A percentile compares a stretch with the other conserved stretches of the same genome.
These are phyloP conservation scores for Ptychochromis oligacanthus DNA, from an alignment of 2,113 vertebrate genomes.

Conservation along the genomic window DNA sequence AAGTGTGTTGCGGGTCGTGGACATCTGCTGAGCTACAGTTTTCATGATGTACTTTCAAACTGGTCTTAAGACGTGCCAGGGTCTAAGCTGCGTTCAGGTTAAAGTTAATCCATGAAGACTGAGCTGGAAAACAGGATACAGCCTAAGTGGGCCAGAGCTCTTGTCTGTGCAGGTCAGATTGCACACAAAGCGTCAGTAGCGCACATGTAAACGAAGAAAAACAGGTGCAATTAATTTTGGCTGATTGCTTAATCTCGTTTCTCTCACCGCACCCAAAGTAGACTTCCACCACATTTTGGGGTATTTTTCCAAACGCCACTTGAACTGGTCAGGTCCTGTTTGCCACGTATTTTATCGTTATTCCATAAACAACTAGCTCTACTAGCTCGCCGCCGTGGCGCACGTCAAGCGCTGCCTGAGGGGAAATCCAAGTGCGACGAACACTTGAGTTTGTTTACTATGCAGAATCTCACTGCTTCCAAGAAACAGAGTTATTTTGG, in stretches of 20 bases:
- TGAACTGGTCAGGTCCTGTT: background rate
- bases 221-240: constrained; percentile 31
- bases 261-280: background rate
- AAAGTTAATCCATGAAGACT: background rate
- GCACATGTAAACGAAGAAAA: background rate
- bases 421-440: background rate
- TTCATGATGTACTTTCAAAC: background rate
- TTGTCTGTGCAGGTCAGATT: background rate
- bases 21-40: constrained; percentile 29
- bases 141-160: background rate
- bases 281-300: background rate
- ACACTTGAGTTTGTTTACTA: background rate
- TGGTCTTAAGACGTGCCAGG: background rate
- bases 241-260: constrained; percentile 6
- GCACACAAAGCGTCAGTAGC: background rate
- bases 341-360: background rate
- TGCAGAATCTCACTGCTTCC: background rate
- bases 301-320: background rate
- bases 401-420: background rate
- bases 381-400: background rate
- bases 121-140: background rate
- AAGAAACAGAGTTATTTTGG: background rate
- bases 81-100: background rate
- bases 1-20: constrained; percentile 30
- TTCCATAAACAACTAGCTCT: background rate